phyloP scores from a whole-genome alignment of 2,888 invertebrate genomes.

The Trachelus iudaicus region DNA sequence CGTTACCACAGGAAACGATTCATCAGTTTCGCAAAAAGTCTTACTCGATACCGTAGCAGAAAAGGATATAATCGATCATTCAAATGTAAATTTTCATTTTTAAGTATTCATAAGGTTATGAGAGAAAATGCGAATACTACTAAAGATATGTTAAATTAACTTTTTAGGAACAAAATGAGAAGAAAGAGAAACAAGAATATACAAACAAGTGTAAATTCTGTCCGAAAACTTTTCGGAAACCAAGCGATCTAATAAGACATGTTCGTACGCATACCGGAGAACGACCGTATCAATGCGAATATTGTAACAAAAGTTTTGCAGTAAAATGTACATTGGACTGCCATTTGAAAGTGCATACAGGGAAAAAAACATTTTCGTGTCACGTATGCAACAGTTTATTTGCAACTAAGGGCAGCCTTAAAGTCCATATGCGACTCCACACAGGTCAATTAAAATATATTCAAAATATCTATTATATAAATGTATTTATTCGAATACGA shows the following conservation, averaged over 20 bases:
- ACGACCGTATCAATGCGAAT: slow-evolving; percentile 72
- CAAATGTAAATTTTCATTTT: slow-evolving; percentile 31
- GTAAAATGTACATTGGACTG: slow-evolving; percentile 75
- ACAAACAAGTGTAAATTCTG: slow-evolving; percentile 71
- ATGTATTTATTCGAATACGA: slow-evolving; percentile 2
- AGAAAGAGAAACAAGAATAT: slow-evolving; percentile 56
- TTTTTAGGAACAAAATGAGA: slow-evolving; percentile 1
- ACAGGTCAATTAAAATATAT: slow-evolving; percentile 63
- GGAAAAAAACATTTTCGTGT: slow-evolving; percentile 71
- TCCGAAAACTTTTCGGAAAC: slow-evolving; percentile 75
- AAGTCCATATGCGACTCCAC: slow-evolving; percentile 76
- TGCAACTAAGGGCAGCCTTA: slow-evolving; percentile 74
- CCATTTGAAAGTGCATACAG: slow-evolving; percentile 72
- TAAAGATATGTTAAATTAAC: neutral
- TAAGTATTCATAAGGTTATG: neutral
- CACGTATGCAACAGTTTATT: slow-evolving; percentile 73
- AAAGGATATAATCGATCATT: slow-evolving; percentile 43
- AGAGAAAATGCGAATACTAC: slow-evolving; percentile 6
- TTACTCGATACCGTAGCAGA: slow-evolving; percentile 57
- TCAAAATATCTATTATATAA: neutral
- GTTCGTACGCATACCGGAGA: slow-evolving; percentile 77
- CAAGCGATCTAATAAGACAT: slow-evolving; percentile 75
- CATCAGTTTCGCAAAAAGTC: slow-evolving; percentile 55
- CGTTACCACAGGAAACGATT: slow-evolving; percentile 28
- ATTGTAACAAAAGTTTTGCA: slow-evolving; percentile 71